Evolutionary conservation across 2,888 invertebrate genomes (phyloP).

Genomic region (Agonopterix subpropinquella): DNA sequence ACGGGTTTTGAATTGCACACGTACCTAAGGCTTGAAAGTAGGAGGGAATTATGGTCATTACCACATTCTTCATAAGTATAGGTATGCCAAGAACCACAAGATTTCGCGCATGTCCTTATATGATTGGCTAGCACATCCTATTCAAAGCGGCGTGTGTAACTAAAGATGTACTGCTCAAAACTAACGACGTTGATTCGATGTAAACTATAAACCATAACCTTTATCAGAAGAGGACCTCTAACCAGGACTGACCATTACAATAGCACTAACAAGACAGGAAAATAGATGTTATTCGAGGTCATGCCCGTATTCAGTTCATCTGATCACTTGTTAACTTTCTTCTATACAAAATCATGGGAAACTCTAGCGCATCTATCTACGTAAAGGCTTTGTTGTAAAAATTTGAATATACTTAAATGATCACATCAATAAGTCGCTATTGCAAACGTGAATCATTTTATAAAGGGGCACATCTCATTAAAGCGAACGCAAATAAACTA

Average conservation of each 20-base stretch:
- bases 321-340: neutral
- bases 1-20: neutral
- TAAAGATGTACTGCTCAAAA: neutral
- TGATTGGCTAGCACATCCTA: neutral
- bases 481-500: conserved; percentile 23
- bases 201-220: conserved; percentile 2
- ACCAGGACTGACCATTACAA: conserved; percentile 29
- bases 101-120: neutral
- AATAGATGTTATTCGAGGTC: conserved; percentile 36
- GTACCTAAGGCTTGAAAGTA: neutral
- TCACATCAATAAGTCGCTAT: no score
- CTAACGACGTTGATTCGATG: conserved; percentile 1
- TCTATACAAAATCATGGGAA: no score
- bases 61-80: neutral
- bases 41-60: neutral
- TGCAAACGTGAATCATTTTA: no score
- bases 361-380: no score
- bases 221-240: conserved; percentile 1
- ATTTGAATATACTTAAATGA: no score
- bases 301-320: conserved; percentile 30
- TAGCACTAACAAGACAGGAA: conserved; percentile 49
- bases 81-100: no score
- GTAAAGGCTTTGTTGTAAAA: no score
- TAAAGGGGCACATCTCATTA: no score
- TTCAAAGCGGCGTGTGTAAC: no score